These are phyloP conservation scores for Ceyx cyanopectus DNA, from an alignment of 2,113 vertebrate species.

Conservation along the genomic window DNA sequence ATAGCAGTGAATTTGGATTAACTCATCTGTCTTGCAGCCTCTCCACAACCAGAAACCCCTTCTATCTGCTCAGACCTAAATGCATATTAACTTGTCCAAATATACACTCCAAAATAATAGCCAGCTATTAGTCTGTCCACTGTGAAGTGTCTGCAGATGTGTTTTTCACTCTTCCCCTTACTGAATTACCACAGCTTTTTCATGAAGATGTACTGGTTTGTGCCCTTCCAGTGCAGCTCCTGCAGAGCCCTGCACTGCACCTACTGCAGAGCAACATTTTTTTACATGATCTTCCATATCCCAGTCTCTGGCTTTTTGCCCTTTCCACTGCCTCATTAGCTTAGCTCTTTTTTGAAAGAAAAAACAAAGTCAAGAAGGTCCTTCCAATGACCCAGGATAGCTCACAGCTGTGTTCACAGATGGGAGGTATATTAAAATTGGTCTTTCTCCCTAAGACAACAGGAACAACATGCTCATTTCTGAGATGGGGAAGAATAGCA, in stretches of 20 bases:
- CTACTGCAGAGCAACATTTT: not conserved
- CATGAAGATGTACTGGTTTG: not conserved
- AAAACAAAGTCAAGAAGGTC: not conserved
- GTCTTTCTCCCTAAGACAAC: constrained; percentile 64
- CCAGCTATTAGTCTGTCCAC: constrained; percentile 13
- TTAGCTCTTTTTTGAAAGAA: not conserved
- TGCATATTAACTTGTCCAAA: constrained; percentile 26
- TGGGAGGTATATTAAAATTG: constrained; percentile 46
- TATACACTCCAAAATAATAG: not conserved
- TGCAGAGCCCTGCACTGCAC: not conserved
- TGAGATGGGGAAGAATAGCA: constrained; percentile 67
- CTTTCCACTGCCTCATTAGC: not conserved
- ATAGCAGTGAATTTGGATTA: constrained; percentile 23
- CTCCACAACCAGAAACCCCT: constrained; percentile 8
- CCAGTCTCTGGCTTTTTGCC: not conserved
- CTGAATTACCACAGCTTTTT: not conserved
- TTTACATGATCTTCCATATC: not conserved
- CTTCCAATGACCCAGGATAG: not conserved
- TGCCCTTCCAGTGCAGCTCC: not conserved
- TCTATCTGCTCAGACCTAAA: not conserved
- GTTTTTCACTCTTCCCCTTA: not conserved
- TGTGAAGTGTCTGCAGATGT: not conserved
- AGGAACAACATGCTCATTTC: constrained; percentile 66
- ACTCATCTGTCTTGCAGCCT: constrained; percentile 3
- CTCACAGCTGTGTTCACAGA: constrained; percentile 43